Evolutionary conservation across 2,797 vertebrate species (phyloP), one percentile per base, ranked within the genome.

Genomic region (Intellagama lesueurii): DNA sequence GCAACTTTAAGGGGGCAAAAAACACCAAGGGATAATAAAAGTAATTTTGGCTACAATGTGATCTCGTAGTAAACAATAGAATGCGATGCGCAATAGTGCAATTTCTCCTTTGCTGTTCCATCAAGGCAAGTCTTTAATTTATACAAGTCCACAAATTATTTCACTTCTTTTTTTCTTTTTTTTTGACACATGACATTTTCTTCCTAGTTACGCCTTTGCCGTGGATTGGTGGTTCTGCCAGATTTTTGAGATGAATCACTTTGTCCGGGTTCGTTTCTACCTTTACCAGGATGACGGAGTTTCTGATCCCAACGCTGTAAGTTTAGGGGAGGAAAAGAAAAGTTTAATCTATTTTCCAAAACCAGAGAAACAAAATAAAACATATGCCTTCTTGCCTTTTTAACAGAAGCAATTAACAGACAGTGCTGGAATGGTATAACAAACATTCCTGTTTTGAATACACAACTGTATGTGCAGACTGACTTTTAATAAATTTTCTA

Each of bases 71-170:
- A 97, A 97, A 97, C 96, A 97, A 97, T 97, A 97, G 95, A 97
- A 96, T 95, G 97, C 95, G 98, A 98, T 96, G 97, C 98, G 97
- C 97, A 97, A 98, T 98, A 98, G 98, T 99, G 98, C 98, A 99
- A 99, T 98, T 98, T 97, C 96, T 96, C 96, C 97, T 97, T 97
- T 94, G 95, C 95, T 95, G 96, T 95, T 97, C 94, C 96, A 95
- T 93, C 92, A 95, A 94, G 83, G 95, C 95, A 95, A 95, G 94
- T 97, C 94, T 96, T 90, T 87, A 95, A 90, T 7, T 90, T 94
- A 92, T 92, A 69, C 60, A 82, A 96, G 96, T 97, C 96, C 96
- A 73, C 86, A 60, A 85, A 77, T 78, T 32, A 24, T 52, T 84
- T 30, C 82, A 86, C 22, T 73, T 28, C 22, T 19, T 47, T 47